phyloP scores from a whole-genome alignment of 2,113 vertebrate genomes.

The Sylvia atricapilla region DNA sequence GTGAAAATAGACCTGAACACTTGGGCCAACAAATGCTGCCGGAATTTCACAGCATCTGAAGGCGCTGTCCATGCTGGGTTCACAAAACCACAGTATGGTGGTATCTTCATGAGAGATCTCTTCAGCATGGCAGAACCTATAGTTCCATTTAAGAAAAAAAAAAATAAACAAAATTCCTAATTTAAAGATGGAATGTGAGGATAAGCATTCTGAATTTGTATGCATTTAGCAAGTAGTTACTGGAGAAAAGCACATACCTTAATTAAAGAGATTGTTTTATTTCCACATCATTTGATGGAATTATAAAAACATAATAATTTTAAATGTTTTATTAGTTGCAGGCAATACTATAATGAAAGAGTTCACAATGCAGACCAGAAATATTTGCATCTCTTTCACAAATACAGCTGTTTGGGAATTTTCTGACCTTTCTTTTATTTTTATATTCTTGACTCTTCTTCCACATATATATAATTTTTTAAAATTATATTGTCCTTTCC shows the following conservation, averaged over 20 bases:
- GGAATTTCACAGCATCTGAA: not conserved
- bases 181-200: not conserved
- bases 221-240: not conserved
- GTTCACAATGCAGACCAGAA: not conserved
- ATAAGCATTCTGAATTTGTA: not conserved
- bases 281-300: not conserved
- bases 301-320: not conserved
- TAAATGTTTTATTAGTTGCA: not conserved
- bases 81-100: not conserved
- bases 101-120: not conserved
- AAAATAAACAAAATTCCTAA: not conserved
- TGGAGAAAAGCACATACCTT: not conserved
- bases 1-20: not conserved
- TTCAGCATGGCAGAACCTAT: not conserved
- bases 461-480: not conserved
- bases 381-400: not conserved
- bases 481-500: not conserved
- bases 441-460: not conserved
- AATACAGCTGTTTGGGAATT: not conserved
- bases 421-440: not conserved
- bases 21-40: not conserved
- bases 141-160: not conserved
- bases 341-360: fast-evolving
- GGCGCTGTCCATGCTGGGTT: not conserved
- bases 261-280: not conserved